Base-by-base conservation (phyloP, 2,113 vertebrate genomes). In the Gavialis gangeticus region DNA sequence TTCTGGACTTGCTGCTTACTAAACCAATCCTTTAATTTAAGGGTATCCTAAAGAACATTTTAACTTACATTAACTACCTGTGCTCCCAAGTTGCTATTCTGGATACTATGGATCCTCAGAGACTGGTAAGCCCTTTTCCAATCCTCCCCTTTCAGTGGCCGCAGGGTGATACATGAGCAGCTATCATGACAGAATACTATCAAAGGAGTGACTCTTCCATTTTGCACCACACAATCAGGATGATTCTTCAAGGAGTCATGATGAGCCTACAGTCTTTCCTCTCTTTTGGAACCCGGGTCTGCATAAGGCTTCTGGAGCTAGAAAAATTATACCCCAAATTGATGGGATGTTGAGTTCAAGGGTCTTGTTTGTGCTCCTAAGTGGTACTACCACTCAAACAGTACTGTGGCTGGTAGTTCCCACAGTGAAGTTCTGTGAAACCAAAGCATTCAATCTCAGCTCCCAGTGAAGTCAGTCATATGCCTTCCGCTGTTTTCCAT, bases 81-180 rank as follows among this genome's bases (percentile, higher is more conserved):
- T 71, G 30, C 12, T 34, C 11, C 21, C 37, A 37, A 6, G 17
- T 18, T 71, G 10, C 21, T 12, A 3, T 71, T 71, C 34, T 3
- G 67, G 30, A 17, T 6, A 34, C 21, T 34, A 37, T 18, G 17
- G 21, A 37, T 37, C 30, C 30, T 14, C 21, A 37, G 30, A n/a
- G 34, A 19, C 37, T 22, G 30, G 21, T n/a, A 12, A 37, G 12
- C 12, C 66, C 30, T 21, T 82, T 34, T 16, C n/a, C 3, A 0
- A 2, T 28, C 58, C 71, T 78, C 12, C 5, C 7, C 2, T 1
- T 19, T 2, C 24, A 3, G 2, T n/a, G 60, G 14, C 25, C 18
- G 1, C 3, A 30, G 28, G 5, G 10, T 11, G 27, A 28, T 16
- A n/a, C 28, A 18, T 34, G 14, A 17, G 21, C 6, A 7, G 66